Percentiles rank a stretch among this genome's conserved stretches.
Evolutionary conservation across 2,888 invertebrate genomes (phyloP).

Genomic region (Drosophila incognita): DNA sequence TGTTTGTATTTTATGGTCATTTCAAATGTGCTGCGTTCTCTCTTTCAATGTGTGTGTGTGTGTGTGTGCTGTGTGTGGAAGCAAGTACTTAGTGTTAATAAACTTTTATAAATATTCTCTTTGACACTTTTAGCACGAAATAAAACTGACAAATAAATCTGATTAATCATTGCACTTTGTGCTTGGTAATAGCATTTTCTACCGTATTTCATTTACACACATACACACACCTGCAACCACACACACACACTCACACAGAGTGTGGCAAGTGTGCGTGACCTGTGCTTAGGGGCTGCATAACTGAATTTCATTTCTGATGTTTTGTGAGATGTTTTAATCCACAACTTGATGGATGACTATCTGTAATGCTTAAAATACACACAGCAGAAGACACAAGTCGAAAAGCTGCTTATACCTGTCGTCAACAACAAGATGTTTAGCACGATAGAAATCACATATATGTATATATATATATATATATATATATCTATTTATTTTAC

Average conservation of each 20-base stretch:
- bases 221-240: background rate
- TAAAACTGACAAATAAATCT: slow-evolving; percentile 81
- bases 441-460: background rate
- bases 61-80: slow-evolving; percentile 28
- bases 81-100: slow-evolving; percentile 78
- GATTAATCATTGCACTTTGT: slow-evolving; percentile 81
- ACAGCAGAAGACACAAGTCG: background rate
- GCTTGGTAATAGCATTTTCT: slow-evolving; percentile 66
- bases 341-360: slow-evolving; percentile 38
- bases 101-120: slow-evolving; percentile 81
- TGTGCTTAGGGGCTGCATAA: slow-evolving; percentile 12
- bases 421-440: slow-evolving; percentile 16
- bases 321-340: slow-evolving; percentile 51
- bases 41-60: slow-evolving; percentile 13
- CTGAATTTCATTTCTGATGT: slow-evolving; percentile 43
- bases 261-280: slow-evolving; percentile 38
- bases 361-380: slow-evolving; percentile 22
- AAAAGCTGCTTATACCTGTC: slow-evolving; percentile 43
- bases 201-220: slow-evolving; percentile 51
- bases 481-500: background rate
- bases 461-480: background rate
- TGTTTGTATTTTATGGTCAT: slow-evolving; percentile 79
- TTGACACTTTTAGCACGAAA: slow-evolving; percentile 81
- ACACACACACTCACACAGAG: background rate
- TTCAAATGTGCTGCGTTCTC: slow-evolving; percentile 60